Evolutionary conservation across 2,797 vertebrate species (phyloP).

Genomic region (Sylvia borin): DNA sequence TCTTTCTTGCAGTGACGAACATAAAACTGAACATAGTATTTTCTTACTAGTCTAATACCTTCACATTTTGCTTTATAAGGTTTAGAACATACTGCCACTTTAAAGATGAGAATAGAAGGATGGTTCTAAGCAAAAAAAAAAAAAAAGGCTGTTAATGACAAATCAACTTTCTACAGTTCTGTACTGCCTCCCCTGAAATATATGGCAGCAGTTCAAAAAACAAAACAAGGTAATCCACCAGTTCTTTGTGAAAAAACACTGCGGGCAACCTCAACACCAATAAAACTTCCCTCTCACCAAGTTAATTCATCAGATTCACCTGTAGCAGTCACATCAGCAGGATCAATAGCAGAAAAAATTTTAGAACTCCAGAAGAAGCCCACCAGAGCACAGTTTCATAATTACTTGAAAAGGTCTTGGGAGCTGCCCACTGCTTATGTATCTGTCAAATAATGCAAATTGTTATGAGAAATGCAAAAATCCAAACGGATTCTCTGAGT

Average conservation of each 20-base stretch:
- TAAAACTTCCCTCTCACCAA: background rate
- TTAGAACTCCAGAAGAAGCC: background rate
- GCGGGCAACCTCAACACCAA: background rate
- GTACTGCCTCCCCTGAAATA: background rate
- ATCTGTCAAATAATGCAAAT: background rate
- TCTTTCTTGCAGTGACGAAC: background rate
- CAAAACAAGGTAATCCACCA: background rate
- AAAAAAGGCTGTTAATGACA: background rate
- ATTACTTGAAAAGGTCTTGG: background rate
- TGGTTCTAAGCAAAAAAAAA: background rate
- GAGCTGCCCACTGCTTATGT: background rate
- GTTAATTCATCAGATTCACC: background rate
- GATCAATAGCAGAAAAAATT: background rate
- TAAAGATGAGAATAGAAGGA: background rate
- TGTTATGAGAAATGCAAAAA: background rate
- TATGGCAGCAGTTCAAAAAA: background rate
- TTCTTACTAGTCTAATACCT: background rate
- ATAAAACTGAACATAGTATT: background rate
- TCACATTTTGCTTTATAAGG: background rate
- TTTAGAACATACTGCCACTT: background rate
- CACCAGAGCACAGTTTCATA: background rate
- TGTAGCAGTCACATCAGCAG: background rate
- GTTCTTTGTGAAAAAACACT: background rate
- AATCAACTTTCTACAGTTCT: background rate
- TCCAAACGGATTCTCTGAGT: background rate